These are phyloP conservation scores for Sphaeramia orbicularis DNA, from an alignment of 2,797 vertebrate species.

Conservation along the genomic window DNA sequence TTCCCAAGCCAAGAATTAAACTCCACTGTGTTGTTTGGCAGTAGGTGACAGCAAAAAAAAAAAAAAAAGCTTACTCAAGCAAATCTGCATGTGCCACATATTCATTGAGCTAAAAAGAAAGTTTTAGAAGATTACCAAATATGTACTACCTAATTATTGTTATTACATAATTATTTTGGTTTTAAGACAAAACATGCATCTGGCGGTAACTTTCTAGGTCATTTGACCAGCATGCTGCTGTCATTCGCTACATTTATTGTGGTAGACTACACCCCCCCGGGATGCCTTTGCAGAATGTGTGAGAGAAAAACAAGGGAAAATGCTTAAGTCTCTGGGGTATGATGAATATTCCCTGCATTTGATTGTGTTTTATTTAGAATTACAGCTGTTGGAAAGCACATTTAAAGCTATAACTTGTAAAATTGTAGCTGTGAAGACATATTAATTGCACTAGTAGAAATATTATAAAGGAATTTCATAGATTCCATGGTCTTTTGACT, in stretches of 20 bases:
- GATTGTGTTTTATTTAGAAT: constrained; percentile 30
- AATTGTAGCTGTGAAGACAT: constrained; percentile 33
- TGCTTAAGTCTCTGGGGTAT: constrained; percentile 9
- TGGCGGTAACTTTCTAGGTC: constrained; percentile 52
- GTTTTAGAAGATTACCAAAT: neutral
- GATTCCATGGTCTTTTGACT: constrained; percentile 42
- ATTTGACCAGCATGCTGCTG: constrained; percentile 51
- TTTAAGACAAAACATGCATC: constrained; percentile 34
- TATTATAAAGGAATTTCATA: constrained; percentile 23
- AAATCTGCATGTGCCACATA: constrained; percentile 2
- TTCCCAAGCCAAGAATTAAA: neutral
- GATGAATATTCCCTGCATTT: constrained; percentile 34
- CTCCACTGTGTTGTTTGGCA: neutral
- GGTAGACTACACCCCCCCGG: constrained; percentile 36
- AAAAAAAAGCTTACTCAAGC: neutral
- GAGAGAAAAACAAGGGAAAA: constrained; percentile 22
- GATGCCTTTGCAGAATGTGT: constrained; percentile 31
- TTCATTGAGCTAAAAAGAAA: constrained; percentile 4
- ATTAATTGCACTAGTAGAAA: constrained; percentile 41
- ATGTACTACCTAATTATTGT: constrained; percentile 5
- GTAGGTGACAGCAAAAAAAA: neutral
- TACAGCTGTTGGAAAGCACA: constrained; percentile 34
- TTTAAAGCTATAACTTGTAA: neutral
- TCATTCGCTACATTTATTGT: constrained; percentile 51
- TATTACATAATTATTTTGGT: constrained; percentile 20